Evolutionary conservation across 2,113 vertebrate species (phyloP), one percentile per base, ranked within the genome.

Genomic region (Lethenteron camtschaticum): DNA sequence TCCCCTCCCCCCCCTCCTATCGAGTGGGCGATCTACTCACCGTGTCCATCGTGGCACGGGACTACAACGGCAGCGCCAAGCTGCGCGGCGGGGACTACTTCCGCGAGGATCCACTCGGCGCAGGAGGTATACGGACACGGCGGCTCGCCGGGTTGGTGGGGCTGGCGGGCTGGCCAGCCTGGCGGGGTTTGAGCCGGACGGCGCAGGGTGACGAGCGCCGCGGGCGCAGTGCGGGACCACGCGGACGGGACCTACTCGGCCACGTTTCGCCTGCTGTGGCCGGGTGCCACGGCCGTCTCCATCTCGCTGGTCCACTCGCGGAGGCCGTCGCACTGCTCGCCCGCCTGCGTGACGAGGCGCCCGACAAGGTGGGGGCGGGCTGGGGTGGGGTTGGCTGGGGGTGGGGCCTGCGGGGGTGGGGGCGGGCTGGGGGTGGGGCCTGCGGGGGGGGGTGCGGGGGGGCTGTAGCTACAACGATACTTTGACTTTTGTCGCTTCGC

Each of bases 291-390:
- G 24, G 72, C 68, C 20, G 75, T 73, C 6, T 70, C 68, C 8
- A 74, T 77, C 9, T 3, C 55, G 55, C 72, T 78, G 24, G 74
- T 75, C 71, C 74, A 76, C 66, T 78, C 76, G 71, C 77, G 75
- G 74, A 76, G 72, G 75, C 73, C 1, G 58, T 74, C 7, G 8
- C 59, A 10, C 69, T 75, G 60, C 70, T 77, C 3, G 12, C 11
- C n/a, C 72, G 71, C 16, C 57, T 75, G 71, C 73, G 73, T 41
- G 41, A 41, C 41, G 41, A 41, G 41, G 41, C 41, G 41, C 41
- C 41, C 41, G 41, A 41, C 41, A 41, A 41, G 41, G 41, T 41
- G 41, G 41, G 41, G 41, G 41, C 41, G 41, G 41, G 24, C 24
- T 3, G 24, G 24, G 24, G 24, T 24, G 24, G 24, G 24, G 24